Evolutionary conservation across 2,113 vertebrate species (phyloP), one percentile per base, ranked within the genome.

Genomic region (Odontesthes bonariensis): DNA sequence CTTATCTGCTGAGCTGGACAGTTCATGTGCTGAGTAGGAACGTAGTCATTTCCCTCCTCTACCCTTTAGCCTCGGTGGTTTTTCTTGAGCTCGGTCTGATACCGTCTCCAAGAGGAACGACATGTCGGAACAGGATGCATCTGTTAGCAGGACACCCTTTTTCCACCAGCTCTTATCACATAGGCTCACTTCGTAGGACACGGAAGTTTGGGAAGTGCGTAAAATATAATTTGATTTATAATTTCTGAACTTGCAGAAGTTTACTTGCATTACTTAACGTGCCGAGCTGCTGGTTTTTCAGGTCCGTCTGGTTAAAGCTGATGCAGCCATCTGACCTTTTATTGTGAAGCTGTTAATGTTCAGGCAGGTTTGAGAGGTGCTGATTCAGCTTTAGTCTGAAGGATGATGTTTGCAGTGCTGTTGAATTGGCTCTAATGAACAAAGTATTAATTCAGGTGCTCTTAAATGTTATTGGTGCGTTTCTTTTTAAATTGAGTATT

Each of bases 111-210:
- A 79, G 88, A 84, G 77, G 66, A 89, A 73, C 76, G 67, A 79
- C 79, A 55, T 58, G 27, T 52, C 35, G 72, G n/a, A 77, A 85
- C 88, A 89, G 92, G 92, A 92, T 69, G 85, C 90, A 87, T 90
- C 89, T 90, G 92, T 60, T 44, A 54, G 56, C 17, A 1, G 47
- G 66, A 83, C 72, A 22, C 7, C 17, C 60, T 47, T 44, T 55
- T 14, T 42, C 53, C 55, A 10, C 57, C 12, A 17, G 38, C 62
- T 17, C 44, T 63, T 46, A 51, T 46, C 20, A 0, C 20, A 14
- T 33, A n/a, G 22, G 31, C 42, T 64, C 56, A 8, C 23, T 69
- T 7, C 2, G 53, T 23, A 4, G 47, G 23, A n/a, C 13, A 16
- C 52, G 33, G 32, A 42, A 11, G n/a, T 51, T 69, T 38, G 0